Evolutionary conservation across 2,113 vertebrate genomes (phyloP), one percentile per base, ranked within the genome.

Genomic region (Siphamia tubifer): DNA sequence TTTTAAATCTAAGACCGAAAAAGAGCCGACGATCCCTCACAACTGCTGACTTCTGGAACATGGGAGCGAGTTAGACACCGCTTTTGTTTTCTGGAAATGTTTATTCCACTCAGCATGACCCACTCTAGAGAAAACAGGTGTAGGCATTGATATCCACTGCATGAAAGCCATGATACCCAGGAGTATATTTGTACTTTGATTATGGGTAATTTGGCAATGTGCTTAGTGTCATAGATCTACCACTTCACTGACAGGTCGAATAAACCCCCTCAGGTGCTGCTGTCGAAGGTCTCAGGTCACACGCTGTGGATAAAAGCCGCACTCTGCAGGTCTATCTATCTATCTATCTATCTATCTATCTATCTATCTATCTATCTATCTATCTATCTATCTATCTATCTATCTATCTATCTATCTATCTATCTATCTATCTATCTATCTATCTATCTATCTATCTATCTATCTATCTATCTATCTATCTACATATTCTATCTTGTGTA

Each of bases 201-300:
- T 36, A 80, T 61, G 24, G 67, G 25, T 27, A 45, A 40, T 69
- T 57, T 36, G 31, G 47, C 24, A 39, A 56, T 43, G 23, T 56
- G 45, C 65, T 58, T 19, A 31, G 44, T 0, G 8, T n/a, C 53
- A 60, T 21, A 24, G 15, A 21, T 12, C 52, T 8, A 48, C 39
- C 44, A 31, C 0, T 16, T 68, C 27, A 45, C 67, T 16, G 30
- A 68, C 39, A 54, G n/a, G 20, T 25, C 23, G 45, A 34, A 60
- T 60, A 21, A 30, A 52, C 15, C 24, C 58, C 45, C 38, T 24
- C 16, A 55, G 35, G 34, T 70, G 49, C 12, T 28, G 30, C 49
- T 28, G 42, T 44, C 7, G 34, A 67, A 70, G 35, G 40, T 34
- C 56, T 45, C 17, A 32, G 35, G 21, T 23, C 38, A 19, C 2